phyloP scores from a whole-genome alignment of 2,888 invertebrate genomes.

The Trichopoda pennipes region DNA sequence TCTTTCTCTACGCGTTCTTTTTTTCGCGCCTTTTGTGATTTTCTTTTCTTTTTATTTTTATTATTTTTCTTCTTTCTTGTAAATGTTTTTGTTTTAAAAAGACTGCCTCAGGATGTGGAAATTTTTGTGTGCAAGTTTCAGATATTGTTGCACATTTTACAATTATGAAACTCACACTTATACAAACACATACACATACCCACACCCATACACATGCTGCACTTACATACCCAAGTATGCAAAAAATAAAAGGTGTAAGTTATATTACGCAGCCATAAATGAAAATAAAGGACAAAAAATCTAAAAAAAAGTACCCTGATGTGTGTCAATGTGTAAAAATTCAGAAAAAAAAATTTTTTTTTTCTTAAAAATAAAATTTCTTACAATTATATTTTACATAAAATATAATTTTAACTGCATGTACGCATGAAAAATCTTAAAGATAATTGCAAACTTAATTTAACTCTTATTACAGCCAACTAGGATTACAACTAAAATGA shows the following conservation, averaged over 20 bases:
- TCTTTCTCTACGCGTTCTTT: too few relatives aligned
- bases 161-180: constrained; percentile 33
- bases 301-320: neutral
- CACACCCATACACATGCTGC: neutral
- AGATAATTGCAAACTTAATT: neutral
- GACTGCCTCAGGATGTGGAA: constrained; percentile 51
- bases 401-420: neutral
- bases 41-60: constrained; percentile 23
- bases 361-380: neutral
- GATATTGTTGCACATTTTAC: constrained; percentile 63
- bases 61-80: constrained; percentile 25
- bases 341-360: neutral
- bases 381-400: neutral
- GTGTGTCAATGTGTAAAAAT: constrained; percentile 35
- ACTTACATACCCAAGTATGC: neutral
- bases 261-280: neutral
- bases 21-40: constrained; percentile 39
- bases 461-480: too few relatives aligned
- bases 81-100: constrained; percentile 27
- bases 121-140: constrained; percentile 45
- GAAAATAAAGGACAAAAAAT: neutral
- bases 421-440: neutral
- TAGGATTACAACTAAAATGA: too few relatives aligned
- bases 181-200: neutral
- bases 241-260: neutral